These are phyloP conservation scores for Romanogobio albipinnatus DNA, from an alignment of 2,113 vertebrate species.

Conservation along the genomic window DNA sequence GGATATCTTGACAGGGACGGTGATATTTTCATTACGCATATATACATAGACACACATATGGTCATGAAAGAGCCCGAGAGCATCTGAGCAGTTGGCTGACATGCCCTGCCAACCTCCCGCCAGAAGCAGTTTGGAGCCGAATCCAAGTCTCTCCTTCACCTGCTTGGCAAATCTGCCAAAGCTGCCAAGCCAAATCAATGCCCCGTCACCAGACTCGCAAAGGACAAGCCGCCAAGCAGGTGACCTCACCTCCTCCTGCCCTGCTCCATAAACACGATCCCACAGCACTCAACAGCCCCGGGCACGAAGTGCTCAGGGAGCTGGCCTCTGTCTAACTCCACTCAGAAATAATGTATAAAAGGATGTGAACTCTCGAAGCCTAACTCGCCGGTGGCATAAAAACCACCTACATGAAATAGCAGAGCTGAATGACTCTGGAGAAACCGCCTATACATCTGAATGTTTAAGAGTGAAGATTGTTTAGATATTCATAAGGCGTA, in stretches of 20 bases:
- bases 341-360: conserved; percentile 45
- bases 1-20: neutral
- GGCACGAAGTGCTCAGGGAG: conserved; percentile 8
- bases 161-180: conserved; percentile 29
- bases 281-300: conserved; percentile 20
- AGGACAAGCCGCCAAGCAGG: conserved; percentile 31
- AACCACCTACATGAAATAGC: conserved; percentile 26
- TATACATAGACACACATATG: conserved; percentile 9
- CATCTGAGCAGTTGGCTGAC: neutral
- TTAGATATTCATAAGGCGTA: conserved; percentile 12
- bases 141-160: conserved; percentile 35
- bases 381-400: conserved; percentile 14
- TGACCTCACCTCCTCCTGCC: conserved; percentile 28
- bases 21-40: conserved; percentile 24
- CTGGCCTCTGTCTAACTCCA: conserved; percentile 42
- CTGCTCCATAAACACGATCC: conserved; percentile 31
- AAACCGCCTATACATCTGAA: neutral
- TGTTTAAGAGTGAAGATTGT: neutral
- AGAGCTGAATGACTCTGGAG: neutral
- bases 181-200: conserved; percentile 35
- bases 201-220: neutral
- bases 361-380: conserved; percentile 30
- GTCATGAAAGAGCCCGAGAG: neutral
- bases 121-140: conserved; percentile 28
- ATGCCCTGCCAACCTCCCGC: conserved; percentile 1